These are phyloP conservation scores for Mactra quadrangularis DNA, from an alignment of 1,140 invertebrate genomes.

Conservation along the genomic window DNA sequence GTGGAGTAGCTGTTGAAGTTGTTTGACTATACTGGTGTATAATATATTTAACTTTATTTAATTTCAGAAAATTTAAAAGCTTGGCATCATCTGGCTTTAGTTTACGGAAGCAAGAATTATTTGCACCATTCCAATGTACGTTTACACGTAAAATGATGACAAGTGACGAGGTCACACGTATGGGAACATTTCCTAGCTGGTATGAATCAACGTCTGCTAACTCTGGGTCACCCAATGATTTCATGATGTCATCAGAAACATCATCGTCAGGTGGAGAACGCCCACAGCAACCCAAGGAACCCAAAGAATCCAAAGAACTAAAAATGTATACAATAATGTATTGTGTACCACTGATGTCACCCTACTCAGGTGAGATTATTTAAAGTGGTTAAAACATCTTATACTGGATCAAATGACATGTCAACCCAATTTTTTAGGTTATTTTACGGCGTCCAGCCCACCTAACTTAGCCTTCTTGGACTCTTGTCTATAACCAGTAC, in stretches of 20 bases:
- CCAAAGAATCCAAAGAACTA: neutral
- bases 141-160: conserved; percentile 36
- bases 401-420: no score
- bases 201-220: conserved; percentile 36
- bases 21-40: no score
- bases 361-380: conserved; percentile 66
- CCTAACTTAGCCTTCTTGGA: no score
- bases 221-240: conserved; percentile 32
- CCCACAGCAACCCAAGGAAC: neutral
- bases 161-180: neutral
- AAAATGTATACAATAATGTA: conserved; percentile 63
- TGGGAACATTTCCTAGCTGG: conserved; percentile 10
- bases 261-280: conserved; percentile 22
- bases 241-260: conserved; percentile 1
- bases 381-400: no score
- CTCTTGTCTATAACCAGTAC: no score
- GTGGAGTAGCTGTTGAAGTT: no score
- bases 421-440: no score
- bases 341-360: conserved; percentile 69
- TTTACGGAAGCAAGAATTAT: conserved; percentile 42
- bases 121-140: conserved; percentile 49
- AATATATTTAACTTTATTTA: neutral
- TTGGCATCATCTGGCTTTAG: conserved; percentile 40
- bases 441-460: no score
- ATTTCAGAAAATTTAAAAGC: conserved; percentile 54